Evolutionary conservation across 2,113 vertebrate genomes (phyloP).

Genomic region (Tetraodon nigroviridis): DNA sequence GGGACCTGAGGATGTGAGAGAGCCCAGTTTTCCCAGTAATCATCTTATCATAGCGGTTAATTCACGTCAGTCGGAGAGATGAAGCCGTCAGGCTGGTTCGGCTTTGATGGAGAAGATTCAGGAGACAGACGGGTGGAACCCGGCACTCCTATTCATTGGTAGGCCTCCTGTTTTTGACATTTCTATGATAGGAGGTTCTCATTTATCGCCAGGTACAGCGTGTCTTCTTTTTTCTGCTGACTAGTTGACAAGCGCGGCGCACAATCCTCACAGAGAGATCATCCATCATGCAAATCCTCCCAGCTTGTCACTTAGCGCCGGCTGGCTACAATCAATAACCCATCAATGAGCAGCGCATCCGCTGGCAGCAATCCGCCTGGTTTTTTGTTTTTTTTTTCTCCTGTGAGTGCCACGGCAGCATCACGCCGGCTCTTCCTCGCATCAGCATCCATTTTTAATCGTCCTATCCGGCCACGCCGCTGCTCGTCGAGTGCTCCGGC

Average conservation of each 20-base stretch:
- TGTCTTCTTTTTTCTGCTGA: conserved; percentile 34
- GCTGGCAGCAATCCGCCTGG: conserved; percentile 30
- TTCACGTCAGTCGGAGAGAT: conserved; percentile 16
- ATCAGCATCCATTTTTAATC: conserved; percentile 70
- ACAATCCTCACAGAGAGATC: conserved; percentile 21
- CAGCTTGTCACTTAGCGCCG: conserved; percentile 36
- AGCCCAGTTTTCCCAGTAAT: conserved; percentile 25
- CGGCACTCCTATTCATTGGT: no score
- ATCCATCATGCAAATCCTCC: conserved; percentile 54
- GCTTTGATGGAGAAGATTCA: conserved; percentile 13
- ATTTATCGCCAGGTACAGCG: conserved; percentile 46
- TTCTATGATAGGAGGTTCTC: conserved; percentile 37
- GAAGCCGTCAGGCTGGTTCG: conserved; percentile 19
- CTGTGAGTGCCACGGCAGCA: conserved; percentile 43
- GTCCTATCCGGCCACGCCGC: conserved; percentile 53
- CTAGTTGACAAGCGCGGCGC: conserved; percentile 35
- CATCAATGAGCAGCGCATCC: conserved; percentile 30
- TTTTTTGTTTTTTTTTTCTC: conserved; percentile 9
- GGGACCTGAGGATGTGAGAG: conserved; percentile 23
- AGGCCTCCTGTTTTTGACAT: conserved; percentile 43
- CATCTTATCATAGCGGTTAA: conserved; percentile 23
- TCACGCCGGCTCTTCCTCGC: conserved; percentile 49
- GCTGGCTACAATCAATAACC: conserved; percentile 61
- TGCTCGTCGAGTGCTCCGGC: conserved; percentile 63
- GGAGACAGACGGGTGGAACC: conserved; percentile 5